phyloP scores from a whole-genome alignment of 2,797 vertebrate species.

The Chelonia mydas region DNA sequence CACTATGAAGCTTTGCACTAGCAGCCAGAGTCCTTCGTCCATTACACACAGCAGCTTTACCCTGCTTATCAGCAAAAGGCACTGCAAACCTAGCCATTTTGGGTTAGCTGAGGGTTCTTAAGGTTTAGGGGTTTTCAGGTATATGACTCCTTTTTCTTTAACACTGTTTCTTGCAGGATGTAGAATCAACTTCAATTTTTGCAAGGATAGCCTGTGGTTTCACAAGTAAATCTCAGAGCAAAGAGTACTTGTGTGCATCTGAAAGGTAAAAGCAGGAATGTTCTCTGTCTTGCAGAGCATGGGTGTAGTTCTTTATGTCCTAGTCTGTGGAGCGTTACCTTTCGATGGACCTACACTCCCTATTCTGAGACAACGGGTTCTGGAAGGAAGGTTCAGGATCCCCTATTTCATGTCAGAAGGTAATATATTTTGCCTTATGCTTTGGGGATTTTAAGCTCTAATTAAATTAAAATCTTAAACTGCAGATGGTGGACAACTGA shows the following conservation, averaged over 20 bases:
- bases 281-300: slow-evolving; percentile 88
- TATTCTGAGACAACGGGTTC: slow-evolving; percentile 94
- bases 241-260: rapidly evolving
- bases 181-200: neutral
- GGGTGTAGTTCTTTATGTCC: slow-evolving; percentile 97
- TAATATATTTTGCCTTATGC: slow-evolving; percentile 62
- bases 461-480: neutral
- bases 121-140: neutral
- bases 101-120: neutral
- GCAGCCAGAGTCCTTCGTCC: neutral
- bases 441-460: neutral
- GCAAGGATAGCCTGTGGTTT: neutral
- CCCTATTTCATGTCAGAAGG: slow-evolving; percentile 99
- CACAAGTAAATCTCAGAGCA: neutral
- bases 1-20: neutral
- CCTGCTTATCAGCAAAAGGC: neutral
- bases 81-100: neutral
- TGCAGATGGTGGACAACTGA: neutral
- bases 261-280: neutral
- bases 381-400: slow-evolving; percentile 98
- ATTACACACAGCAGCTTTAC: neutral
- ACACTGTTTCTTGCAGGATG: neutral
- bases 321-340: slow-evolving; percentile 96
- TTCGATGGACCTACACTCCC: slow-evolving; percentile 97
- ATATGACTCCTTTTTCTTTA: neutral